phyloP scores from a whole-genome alignment of 2,797 vertebrate genomes.

The Sebastes hubbsi region DNA sequence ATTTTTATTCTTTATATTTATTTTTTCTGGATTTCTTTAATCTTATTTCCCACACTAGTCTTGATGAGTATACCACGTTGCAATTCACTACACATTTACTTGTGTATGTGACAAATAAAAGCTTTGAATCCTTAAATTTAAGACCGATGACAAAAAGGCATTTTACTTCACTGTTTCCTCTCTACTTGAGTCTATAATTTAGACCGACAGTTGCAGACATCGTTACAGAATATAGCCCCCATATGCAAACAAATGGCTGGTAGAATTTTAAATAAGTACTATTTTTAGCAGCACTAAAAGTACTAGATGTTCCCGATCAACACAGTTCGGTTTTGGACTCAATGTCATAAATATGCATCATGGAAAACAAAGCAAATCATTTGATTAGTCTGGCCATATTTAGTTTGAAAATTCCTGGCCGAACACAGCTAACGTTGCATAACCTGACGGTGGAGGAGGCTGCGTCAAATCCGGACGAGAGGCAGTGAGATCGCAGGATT shows the following conservation, averaged over 20 bases:
- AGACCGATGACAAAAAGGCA: neutral
- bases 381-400: conserved; percentile 56
- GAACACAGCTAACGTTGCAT: conserved; percentile 58
- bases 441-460: conserved; percentile 61
- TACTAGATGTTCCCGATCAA: conserved; percentile 35
- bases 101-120: neutral
- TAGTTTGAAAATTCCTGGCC: conserved; percentile 53
- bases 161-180: neutral
- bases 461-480: conserved; percentile 68
- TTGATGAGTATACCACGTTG: neutral
- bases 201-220: neutral
- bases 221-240: neutral
- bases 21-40: neutral
- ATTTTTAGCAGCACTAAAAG: conserved; percentile 7
- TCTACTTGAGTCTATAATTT: neutral
- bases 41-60: neutral
- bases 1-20: neutral
- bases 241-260: neutral
- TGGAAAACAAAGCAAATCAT: conserved; percentile 65
- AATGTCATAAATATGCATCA: conserved; percentile 57
- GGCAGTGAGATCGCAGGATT: conserved; percentile 58
- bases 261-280: neutral
- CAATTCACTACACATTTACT: neutral
- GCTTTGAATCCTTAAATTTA: neutral
- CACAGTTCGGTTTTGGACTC: conserved; percentile 26